Evolutionary conservation across 1,140 invertebrate genomes (phyloP).

Genomic region (Apis dorsata): DNA sequence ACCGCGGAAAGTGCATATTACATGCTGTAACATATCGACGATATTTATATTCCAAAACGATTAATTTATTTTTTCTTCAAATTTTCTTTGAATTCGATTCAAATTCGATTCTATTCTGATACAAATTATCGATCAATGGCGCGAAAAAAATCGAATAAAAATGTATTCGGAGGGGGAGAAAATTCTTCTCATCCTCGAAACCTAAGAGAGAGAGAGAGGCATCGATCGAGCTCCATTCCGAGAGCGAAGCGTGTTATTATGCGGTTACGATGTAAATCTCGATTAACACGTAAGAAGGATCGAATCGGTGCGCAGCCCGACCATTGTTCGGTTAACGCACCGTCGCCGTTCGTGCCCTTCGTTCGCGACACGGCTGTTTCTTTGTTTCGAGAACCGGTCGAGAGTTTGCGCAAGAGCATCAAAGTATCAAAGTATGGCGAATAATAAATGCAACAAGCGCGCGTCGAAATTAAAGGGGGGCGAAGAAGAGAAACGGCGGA

Average conservation of each 20-base stretch:
- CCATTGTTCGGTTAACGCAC: slow-evolving; percentile 31
- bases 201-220: not conserved
- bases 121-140: too few relatives aligned
- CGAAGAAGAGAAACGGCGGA: not conserved
- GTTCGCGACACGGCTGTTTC: slow-evolving; percentile 29
- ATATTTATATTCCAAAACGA: too few relatives aligned
- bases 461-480: slow-evolving; percentile 4
- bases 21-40: too few relatives aligned
- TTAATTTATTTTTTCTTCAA: too few relatives aligned
- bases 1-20: too few relatives aligned
- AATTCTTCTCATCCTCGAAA: not conserved
- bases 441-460: slow-evolving; percentile 23
- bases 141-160: too few relatives aligned
- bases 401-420: not conserved
- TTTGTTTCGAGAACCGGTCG: slow-evolving; percentile 47
- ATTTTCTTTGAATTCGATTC: too few relatives aligned
- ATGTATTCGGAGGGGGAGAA: not conserved
- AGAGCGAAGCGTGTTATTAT: slow-evolving; percentile 31
- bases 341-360: not conserved
- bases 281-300: slow-evolving; percentile 49
- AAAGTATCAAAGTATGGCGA: not conserved
- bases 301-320: slow-evolving; percentile 19
- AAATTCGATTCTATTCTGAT: too few relatives aligned
- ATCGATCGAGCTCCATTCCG: slow-evolving; percentile 18
- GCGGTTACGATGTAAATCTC: slow-evolving; percentile 48